Evolutionary conservation across 1,140 invertebrate genomes (phyloP).

Genomic region (Drosophila nebulosa): DNA sequence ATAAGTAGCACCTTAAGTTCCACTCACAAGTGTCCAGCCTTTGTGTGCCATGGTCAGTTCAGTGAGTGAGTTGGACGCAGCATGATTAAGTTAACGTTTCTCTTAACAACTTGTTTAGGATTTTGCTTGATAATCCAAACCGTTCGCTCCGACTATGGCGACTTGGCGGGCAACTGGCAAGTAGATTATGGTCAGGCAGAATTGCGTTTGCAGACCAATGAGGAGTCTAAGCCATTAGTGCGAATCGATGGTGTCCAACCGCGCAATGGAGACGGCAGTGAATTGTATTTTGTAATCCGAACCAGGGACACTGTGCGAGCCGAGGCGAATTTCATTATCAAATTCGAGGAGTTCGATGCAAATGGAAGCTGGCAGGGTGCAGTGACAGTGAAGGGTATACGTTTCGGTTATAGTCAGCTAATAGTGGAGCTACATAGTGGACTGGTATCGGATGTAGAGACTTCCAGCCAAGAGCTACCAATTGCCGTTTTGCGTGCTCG

Average conservation of each 20-base stretch:
- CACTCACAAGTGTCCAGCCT: neutral
- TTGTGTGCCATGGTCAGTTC: neutral
- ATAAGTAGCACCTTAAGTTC: neutral
- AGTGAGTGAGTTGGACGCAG: neutral
- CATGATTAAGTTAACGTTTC: neutral
- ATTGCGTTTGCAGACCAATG: neutral
- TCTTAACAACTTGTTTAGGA: neutral
- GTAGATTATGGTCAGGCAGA: slow-evolving; percentile 23
- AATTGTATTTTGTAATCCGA: slow-evolving; percentile 12
- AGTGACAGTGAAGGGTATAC: slow-evolving; percentile 20
- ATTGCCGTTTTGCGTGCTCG: slow-evolving; percentile 30
- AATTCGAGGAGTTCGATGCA: slow-evolving; percentile 6
- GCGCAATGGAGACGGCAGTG: neutral
- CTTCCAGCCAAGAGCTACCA: neutral
- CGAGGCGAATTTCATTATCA: neutral
- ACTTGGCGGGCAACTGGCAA: slow-evolving; percentile 45
- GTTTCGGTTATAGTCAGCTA: slow-evolving; percentile 43
- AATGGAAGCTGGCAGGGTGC: slow-evolving; percentile 38
- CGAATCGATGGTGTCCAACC: slow-evolving; percentile 18
- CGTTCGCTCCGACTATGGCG: slow-evolving; percentile 27
- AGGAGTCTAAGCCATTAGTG: neutral
- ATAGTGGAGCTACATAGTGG: slow-evolving; percentile 23
- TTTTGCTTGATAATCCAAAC: neutral
- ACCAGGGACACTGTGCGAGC: slow-evolving; percentile 1
- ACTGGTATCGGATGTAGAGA: neutral